A percentile compares a stretch with the other conserved stretches of the same genome.
Evolutionary conservation across 1,140 invertebrate genomes (phyloP).

Genomic region (Pygmarrhopalites habei): DNA sequence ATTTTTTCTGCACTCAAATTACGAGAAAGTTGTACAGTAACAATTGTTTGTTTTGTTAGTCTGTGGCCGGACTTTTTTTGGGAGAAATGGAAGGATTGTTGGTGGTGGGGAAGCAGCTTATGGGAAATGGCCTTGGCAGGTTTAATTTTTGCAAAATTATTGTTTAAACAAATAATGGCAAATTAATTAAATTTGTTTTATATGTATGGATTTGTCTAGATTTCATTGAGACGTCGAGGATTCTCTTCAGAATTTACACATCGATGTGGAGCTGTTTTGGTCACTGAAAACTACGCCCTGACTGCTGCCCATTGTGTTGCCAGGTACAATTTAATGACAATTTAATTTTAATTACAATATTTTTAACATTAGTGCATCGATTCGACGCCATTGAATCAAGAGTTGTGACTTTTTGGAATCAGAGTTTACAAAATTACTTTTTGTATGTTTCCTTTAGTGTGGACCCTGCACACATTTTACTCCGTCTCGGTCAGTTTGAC

Average conservation of each 20-base stretch:
- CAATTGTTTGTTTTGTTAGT: constrained; percentile 62
- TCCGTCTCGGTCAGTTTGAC: constrained; percentile 59
- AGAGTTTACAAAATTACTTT: too few relatives aligned
- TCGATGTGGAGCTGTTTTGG: constrained; percentile 86
- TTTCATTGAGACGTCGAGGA: too few relatives aligned
- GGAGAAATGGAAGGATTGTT: constrained; percentile 72
- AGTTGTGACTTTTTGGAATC: too few relatives aligned
- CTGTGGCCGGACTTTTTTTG: constrained; percentile 73
- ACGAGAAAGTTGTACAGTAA: too few relatives aligned
- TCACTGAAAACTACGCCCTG: constrained; percentile 91
- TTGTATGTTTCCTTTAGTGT: too few relatives aligned
- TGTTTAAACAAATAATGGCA: too few relatives aligned
- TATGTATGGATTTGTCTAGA: background rate
- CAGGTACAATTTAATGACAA: constrained; percentile 55
- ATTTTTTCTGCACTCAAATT: background rate
- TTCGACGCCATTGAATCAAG: too few relatives aligned
- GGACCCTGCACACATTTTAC: too few relatives aligned
- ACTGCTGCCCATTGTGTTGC: constrained; percentile 95
- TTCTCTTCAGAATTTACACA: constrained; percentile 71
- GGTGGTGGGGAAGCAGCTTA: constrained; percentile 73
- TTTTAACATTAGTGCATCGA: too few relatives aligned
- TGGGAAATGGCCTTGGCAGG: constrained; percentile 85
- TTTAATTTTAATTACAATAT: background rate
- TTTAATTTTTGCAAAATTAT: constrained; percentile 39
- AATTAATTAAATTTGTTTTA: background rate